Conservation (phyloP, 2,888 invertebrate genomes). For the Eulithis prunata region DNA sequence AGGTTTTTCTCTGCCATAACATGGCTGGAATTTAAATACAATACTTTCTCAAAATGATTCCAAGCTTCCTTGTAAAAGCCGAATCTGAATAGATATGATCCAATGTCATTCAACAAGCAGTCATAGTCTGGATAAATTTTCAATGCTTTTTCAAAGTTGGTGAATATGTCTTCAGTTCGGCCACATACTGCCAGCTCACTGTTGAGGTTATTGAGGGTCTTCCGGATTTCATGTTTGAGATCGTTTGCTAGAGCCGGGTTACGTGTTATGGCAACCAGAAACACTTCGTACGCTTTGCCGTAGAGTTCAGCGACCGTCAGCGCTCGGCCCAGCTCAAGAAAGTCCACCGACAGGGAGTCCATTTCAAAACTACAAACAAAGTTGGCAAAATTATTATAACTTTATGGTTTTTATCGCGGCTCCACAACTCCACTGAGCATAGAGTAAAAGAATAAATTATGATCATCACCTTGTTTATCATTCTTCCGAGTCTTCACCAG, state of each 20-base stretch:
- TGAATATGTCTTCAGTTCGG: slow-evolving; percentile 63
- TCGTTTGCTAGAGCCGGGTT: slow-evolving; percentile 47
- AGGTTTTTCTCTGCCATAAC: slow-evolving; percentile 87
- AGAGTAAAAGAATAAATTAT: too few relatives aligned
- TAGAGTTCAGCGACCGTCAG: slow-evolving; percentile 52
- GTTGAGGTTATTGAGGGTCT: slow-evolving; percentile 54
- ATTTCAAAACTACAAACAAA: slow-evolving; percentile 13
- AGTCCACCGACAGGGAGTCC: slow-evolving; percentile 42
- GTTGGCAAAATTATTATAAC: too few relatives aligned
- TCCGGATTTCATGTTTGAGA: slow-evolving; percentile 62
- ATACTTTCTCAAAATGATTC: slow-evolving; percentile 82
- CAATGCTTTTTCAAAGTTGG: slow-evolving; percentile 60
- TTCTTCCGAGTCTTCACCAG: too few relatives aligned
- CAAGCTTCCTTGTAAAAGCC: slow-evolving; percentile 84
- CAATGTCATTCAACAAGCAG: slow-evolving; percentile 67
- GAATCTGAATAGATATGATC: slow-evolving; percentile 76
- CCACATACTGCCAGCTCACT: slow-evolving; percentile 49
- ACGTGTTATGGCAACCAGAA: slow-evolving; percentile 61
- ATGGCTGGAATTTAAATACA: slow-evolving; percentile 76
- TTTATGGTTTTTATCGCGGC: too few relatives aligned
- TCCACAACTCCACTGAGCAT: too few relatives aligned
- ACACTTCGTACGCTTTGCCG: slow-evolving; percentile 63
- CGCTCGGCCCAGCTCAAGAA: slow-evolving; percentile 57
- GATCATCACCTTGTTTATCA: too few relatives aligned
- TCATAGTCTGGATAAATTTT: slow-evolving; percentile 59